A percentile compares a stretch with the other conserved stretches of the same genome.
Evolutionary conservation across 2,888 invertebrate genomes (phyloP).

Genomic region (Ophion ventricosus): DNA sequence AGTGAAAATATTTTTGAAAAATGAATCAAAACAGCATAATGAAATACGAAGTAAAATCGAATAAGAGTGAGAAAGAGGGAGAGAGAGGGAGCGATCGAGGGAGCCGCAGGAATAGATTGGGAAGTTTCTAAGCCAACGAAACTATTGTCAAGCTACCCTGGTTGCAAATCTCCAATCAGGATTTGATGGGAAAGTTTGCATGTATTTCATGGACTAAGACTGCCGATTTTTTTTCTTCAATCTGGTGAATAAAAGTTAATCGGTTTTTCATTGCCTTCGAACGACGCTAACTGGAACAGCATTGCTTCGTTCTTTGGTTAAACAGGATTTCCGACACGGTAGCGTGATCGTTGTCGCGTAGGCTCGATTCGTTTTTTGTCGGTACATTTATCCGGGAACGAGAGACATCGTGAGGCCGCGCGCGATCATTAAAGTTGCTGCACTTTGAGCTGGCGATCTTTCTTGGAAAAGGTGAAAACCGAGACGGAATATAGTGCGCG

Average conservation of each 20-base stretch:
- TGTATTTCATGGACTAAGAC: not conserved
- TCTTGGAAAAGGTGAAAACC: conserved; percentile 57
- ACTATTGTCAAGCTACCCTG: conserved; percentile 77
- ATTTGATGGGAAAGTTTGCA: not conserved
- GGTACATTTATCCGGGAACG: not conserved
- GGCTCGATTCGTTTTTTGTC: conserved; percentile 9
- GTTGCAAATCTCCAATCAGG: conserved; percentile 78
- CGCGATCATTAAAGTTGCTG: conserved; percentile 20
- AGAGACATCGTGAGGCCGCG: not conserved
- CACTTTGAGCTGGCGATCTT: conserved; percentile 47
- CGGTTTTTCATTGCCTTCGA: too few relatives aligned
- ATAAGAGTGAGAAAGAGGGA: too few relatives aligned
- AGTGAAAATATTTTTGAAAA: not conserved
- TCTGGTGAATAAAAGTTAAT: too few relatives aligned
- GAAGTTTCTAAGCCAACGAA: conserved; percentile 52
- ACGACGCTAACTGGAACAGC: not conserved
- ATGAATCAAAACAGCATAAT: not conserved
- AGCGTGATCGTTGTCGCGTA: not conserved
- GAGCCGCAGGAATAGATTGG: not conserved
- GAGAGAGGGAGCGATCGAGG: too few relatives aligned
- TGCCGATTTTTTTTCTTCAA: not conserved
- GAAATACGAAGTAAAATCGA: too few relatives aligned
- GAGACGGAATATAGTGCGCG: conserved; percentile 32
- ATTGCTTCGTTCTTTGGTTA: not conserved
- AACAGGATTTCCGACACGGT: not conserved